Percentiles rank a stretch among this genome's conserved stretches.
Evolutionary conservation across 2,797 vertebrate genomes (phyloP).

Genomic region (Clarias laeviceps): DNA sequence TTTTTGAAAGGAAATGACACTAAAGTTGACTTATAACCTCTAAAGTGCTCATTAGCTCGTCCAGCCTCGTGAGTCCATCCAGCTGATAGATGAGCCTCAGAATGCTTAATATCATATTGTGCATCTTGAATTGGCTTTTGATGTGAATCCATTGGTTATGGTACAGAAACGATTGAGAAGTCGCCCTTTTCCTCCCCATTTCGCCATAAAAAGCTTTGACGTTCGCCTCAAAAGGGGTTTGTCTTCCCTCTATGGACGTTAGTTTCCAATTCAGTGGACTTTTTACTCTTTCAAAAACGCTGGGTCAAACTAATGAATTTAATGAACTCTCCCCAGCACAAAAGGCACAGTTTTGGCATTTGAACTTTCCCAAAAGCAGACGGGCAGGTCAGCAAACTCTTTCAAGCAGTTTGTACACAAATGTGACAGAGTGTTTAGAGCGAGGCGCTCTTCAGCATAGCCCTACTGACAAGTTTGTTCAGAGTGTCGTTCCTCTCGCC

Average conservation of each 20-base stretch:
- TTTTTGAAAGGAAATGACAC: slow-evolving; percentile 8
- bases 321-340: slow-evolving; percentile 96
- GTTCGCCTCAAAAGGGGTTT: slow-evolving; percentile 79
- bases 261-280: slow-evolving; percentile 97
- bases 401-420: slow-evolving; percentile 99
- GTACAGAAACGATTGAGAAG: slow-evolving; percentile 77
- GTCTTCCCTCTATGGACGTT: slow-evolving; percentile 83
- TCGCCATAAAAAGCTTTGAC: slow-evolving; percentile 75
- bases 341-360: slow-evolving; percentile 91
- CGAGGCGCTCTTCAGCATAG: slow-evolving; percentile 85
- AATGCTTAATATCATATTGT: slow-evolving; percentile 74
- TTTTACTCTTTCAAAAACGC: slow-evolving; percentile 92
- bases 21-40: slow-evolving; percentile 18
- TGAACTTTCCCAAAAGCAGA: slow-evolving; percentile 97
- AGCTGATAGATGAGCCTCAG: slow-evolving; percentile 36
- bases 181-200: slow-evolving; percentile 68
- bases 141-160: slow-evolving; percentile 83
- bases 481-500: slow-evolving; percentile 92
- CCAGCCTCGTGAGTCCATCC: background rate
- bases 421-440: slow-evolving; percentile 95
- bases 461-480: slow-evolving; percentile 93
- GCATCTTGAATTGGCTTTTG: slow-evolving; percentile 79
- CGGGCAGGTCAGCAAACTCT: slow-evolving; percentile 97
- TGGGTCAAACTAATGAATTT: slow-evolving; percentile 99
- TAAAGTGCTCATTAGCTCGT: slow-evolving; percentile 16